Evolutionary conservation across 1,140 invertebrate genomes (phyloP).

Genomic region (Megathymus violae): DNA sequence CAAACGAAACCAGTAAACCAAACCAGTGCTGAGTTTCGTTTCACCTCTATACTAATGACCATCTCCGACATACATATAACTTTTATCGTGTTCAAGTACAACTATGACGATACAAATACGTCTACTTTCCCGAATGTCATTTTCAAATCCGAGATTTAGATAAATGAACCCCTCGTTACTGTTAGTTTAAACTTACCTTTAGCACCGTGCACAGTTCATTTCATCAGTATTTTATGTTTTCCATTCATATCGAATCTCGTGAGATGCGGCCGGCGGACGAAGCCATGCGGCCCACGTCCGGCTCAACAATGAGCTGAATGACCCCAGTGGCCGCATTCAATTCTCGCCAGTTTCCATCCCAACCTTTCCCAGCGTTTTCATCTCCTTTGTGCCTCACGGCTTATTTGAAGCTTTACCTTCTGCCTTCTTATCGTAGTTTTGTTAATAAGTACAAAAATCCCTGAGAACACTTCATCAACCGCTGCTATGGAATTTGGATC

Average conservation of each 20-base stretch:
- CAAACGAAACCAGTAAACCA: no score
- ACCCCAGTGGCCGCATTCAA: slow-evolving; percentile 25
- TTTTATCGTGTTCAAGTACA: no score
- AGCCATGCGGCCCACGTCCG: slow-evolving; percentile 24
- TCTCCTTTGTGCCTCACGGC: slow-evolving; percentile 27
- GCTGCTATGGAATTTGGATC: neutral
- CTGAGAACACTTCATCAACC: slow-evolving; percentile 3
- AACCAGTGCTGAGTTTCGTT: no score
- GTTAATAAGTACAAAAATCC: slow-evolving; percentile 23
- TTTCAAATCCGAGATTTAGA: no score
- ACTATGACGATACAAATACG: no score
- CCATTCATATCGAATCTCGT: neutral
- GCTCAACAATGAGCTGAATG: slow-evolving; percentile 22
- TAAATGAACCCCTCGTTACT: no score
- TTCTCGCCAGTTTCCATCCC: slow-evolving; percentile 26
- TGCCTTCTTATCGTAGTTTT: slow-evolving; percentile 31
- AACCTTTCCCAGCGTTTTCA: slow-evolving; percentile 29
- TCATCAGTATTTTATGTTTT: no score
- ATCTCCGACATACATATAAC: no score
- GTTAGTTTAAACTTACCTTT: no score
- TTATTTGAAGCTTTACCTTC: slow-evolving; percentile 20
- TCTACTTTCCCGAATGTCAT: no score
- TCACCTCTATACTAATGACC: no score
- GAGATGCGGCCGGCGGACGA: neutral
- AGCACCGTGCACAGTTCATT: no score